phyloP scores from a whole-genome alignment of 2,888 invertebrate genomes.

The Chrysotoxum bicinctum region DNA sequence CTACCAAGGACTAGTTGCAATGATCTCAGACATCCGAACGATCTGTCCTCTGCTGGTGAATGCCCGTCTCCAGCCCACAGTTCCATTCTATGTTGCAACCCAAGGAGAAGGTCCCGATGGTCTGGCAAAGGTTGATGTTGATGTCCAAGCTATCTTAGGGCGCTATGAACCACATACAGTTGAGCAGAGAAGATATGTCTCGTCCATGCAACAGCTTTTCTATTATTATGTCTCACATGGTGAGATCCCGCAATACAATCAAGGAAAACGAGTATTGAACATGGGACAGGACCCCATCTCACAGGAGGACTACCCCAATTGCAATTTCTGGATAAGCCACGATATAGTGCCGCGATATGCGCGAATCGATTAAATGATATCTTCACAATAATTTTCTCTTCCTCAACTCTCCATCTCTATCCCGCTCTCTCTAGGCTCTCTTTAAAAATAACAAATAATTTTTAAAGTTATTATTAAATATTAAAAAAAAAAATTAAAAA shows the following conservation, averaged over 20 bases:
- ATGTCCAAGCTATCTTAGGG: slow-evolving; percentile 90
- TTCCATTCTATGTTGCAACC: slow-evolving; percentile 89
- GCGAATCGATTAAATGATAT: slow-evolving; percentile 86
- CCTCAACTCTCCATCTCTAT: slow-evolving; percentile 16
- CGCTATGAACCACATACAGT: slow-evolving; percentile 88
- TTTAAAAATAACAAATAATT: slow-evolving; percentile 52
- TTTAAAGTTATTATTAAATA: slow-evolving; percentile 68
- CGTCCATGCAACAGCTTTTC: slow-evolving; percentile 91
- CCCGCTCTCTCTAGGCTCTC: slow-evolving; percentile 54
- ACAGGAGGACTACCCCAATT: slow-evolving; percentile 86
- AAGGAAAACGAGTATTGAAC: slow-evolving; percentile 84
- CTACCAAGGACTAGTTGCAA: slow-evolving; percentile 86
- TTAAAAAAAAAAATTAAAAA: slow-evolving; percentile 49
- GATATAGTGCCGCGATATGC: slow-evolving; percentile 89
- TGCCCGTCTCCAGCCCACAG: slow-evolving; percentile 84
- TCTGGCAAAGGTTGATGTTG: slow-evolving; percentile 84
- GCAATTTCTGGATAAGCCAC: slow-evolving; percentile 89
- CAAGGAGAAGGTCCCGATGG: slow-evolving; percentile 83
- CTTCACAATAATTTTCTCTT: slow-evolving; percentile 4
- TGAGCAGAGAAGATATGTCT: slow-evolving; percentile 88
- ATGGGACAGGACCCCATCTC: slow-evolving; percentile 88
- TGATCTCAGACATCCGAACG: slow-evolving; percentile 90
- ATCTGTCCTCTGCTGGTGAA: slow-evolving; percentile 89
- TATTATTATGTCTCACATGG: slow-evolving; percentile 91
- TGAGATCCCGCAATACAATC: slow-evolving; percentile 85